Conservation (phyloP, 2,113 vertebrate species). For the Prunella himalayana region DNA sequence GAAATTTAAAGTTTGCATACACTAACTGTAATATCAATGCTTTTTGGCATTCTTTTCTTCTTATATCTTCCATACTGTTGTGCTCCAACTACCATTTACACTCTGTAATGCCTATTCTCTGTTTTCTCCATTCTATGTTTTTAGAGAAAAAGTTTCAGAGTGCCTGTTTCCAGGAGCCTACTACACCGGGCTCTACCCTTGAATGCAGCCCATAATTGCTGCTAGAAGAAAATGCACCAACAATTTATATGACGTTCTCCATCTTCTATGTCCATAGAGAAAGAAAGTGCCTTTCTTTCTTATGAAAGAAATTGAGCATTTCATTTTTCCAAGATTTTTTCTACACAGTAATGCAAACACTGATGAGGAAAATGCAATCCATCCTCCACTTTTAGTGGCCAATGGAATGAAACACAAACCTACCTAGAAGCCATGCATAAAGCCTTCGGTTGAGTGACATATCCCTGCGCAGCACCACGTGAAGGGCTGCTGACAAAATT, state of each 20-base stretch:
- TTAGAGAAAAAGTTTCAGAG: background rate
- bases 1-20: background rate
- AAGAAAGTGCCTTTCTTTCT: background rate
- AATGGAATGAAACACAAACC: conserved; percentile 28
- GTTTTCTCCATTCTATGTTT: background rate
- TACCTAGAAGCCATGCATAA: conserved; percentile 97
- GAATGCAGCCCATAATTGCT: background rate
- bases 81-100: background rate
- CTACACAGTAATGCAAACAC: background rate
- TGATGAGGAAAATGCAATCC: background rate
- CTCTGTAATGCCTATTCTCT: background rate
- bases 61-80: background rate
- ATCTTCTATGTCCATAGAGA: background rate
- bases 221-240: background rate
- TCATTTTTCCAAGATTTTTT: background rate
- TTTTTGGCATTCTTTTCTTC: background rate
- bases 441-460: conserved; percentile 98
- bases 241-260: background rate
- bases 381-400: background rate
- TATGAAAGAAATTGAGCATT: background rate
- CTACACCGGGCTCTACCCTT: background rate
- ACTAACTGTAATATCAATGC: background rate
- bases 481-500: conserved; percentile 95
- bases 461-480: conserved; percentile 95
- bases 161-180: background rate